Evolutionary conservation across 2,888 invertebrate genomes (phyloP).

Genomic region (Thera britannica): DNA sequence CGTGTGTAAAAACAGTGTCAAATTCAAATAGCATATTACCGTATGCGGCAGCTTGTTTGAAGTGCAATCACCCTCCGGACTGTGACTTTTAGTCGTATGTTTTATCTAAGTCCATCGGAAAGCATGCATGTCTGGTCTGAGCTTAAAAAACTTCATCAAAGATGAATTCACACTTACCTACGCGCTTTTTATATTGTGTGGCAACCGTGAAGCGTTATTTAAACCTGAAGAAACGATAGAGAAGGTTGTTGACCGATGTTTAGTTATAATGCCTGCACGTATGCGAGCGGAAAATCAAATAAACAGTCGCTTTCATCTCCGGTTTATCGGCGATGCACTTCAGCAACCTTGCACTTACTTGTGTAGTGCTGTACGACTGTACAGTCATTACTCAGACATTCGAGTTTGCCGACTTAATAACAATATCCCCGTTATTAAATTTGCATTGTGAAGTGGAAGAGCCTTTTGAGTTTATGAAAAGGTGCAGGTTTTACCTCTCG

Average conservation of each 20-base stretch:
- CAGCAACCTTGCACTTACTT: conserved; percentile 76
- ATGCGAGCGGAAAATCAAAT: conserved; percentile 75
- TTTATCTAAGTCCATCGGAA: not conserved
- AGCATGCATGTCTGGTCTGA: no score
- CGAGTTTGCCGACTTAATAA: conserved; percentile 66
- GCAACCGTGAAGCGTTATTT: conserved; percentile 48
- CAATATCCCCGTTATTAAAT: conserved; percentile 56
- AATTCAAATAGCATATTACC: not conserved
- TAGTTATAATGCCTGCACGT: conserved; percentile 69
- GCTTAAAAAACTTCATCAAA: not conserved
- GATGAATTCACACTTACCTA: not conserved
- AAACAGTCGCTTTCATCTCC: conserved; percentile 81
- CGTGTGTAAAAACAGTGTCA: not conserved
- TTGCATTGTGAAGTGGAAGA: conserved; percentile 47
- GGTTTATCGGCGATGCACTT: conserved; percentile 77
- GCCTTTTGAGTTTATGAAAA: conserved; percentile 21
- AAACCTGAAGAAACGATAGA: conserved; percentile 55
- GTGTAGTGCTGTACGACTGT: conserved; percentile 60
- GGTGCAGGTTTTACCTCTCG: conserved; percentile 16
- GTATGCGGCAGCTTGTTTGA: not conserved
- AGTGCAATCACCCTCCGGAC: not conserved
- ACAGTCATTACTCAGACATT: conserved; percentile 63
- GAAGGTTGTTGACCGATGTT: conserved; percentile 66
- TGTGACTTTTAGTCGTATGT: not conserved
- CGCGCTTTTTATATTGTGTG: not conserved